A percentile compares a stretch with the other conserved stretches of the same genome.
Evolutionary conservation across 2,113 vertebrate species (phyloP).

Genomic region (Psettodes erumei): DNA sequence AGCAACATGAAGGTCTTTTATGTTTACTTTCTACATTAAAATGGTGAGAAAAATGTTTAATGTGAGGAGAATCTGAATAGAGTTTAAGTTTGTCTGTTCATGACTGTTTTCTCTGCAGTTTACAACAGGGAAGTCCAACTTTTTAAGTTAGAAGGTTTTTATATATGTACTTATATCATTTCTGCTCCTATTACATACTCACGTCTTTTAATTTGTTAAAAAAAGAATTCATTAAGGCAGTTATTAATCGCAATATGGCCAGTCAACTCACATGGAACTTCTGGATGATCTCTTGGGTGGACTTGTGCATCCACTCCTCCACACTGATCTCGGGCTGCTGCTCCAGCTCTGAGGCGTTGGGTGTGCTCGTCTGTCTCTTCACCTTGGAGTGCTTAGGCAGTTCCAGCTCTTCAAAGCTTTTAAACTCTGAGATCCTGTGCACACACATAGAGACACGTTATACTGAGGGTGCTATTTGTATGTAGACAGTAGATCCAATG

Average conservation of each 20-base stretch:
- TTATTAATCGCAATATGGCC: neutral
- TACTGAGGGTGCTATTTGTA: neutral
- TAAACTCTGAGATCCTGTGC: slow-evolving; percentile 91
- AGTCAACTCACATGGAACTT: slow-evolving; percentile 89
- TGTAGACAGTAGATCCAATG: neutral
- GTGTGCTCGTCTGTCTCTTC: slow-evolving; percentile 93
- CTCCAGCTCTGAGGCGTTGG: slow-evolving; percentile 87
- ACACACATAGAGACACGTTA: neutral
- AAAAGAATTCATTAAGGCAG: neutral
- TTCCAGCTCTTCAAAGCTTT: slow-evolving; percentile 95
- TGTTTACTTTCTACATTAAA: neutral
- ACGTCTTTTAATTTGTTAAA: too few relatives aligned
- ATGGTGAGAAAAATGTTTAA: neutral
- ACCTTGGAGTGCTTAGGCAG: slow-evolving; percentile 97
- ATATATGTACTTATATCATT: neutral
- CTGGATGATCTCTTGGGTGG: slow-evolving; percentile 90
- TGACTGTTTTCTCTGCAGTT: neutral
- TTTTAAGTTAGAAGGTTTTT: too few relatives aligned
- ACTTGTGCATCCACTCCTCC: slow-evolving; percentile 87
- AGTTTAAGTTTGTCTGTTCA: neutral
- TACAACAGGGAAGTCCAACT: too few relatives aligned
- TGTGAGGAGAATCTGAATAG: neutral
- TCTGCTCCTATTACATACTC: neutral
- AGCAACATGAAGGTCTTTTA: neutral
- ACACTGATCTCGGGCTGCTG: slow-evolving; percentile 88